phyloP scores from a whole-genome alignment of 1,140 invertebrate species.

The Procambarus virginalis region DNA sequence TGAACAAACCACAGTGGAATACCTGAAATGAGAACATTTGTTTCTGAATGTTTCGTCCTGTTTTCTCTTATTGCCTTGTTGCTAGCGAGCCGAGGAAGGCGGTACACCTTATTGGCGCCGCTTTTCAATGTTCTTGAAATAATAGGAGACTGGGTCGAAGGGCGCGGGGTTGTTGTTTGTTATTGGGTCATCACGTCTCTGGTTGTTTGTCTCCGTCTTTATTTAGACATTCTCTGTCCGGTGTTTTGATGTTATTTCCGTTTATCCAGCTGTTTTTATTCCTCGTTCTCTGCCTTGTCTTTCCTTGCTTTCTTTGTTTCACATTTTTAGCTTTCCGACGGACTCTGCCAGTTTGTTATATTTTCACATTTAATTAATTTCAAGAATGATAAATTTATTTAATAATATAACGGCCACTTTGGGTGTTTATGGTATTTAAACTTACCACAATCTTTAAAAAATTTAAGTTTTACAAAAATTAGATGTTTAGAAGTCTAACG shows the following conservation, averaged over 20 bases:
- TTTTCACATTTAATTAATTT: too few relatives aligned
- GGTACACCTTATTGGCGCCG: background rate
- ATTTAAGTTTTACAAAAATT: too few relatives aligned
- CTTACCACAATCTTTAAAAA: too few relatives aligned
- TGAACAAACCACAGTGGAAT: background rate
- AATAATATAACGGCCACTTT: too few relatives aligned
- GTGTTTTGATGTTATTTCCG: background rate
- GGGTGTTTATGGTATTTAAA: too few relatives aligned
- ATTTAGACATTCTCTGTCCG: background rate
- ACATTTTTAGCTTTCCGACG: background rate
- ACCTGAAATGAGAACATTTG: background rate
- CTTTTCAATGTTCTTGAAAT: background rate
- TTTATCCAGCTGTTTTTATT: background rate
- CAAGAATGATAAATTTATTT: too few relatives aligned
- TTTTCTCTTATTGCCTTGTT: background rate
- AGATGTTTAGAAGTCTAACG: too few relatives aligned
- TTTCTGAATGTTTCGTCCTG: background rate
- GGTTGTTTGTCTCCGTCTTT: background rate
- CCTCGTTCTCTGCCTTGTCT: background rate
- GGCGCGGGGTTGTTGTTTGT: background rate
- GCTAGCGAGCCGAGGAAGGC: background rate
- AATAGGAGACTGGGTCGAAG: background rate
- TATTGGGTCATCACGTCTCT: background rate
- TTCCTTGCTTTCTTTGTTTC: background rate
- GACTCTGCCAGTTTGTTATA: too few relatives aligned